These are phyloP conservation scores for Rhopalosiphum padi DNA, from an alignment of 1,140 invertebrate genomes.

Conservation along the genomic window DNA sequence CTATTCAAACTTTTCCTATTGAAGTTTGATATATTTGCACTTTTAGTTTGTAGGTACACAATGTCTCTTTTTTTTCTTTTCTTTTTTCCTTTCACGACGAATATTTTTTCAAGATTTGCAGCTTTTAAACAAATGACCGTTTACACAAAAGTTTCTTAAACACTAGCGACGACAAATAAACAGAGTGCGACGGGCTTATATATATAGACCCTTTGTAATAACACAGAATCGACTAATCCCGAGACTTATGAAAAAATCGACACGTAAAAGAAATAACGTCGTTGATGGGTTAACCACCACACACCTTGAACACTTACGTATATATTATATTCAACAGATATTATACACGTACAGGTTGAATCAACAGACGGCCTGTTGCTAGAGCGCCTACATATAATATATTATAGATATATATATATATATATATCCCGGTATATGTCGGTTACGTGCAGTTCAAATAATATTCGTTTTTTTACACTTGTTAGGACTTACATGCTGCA, in stretches of 20 bases:
- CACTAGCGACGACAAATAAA: background rate
- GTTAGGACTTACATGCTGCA: background rate
- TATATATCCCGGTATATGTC: background rate
- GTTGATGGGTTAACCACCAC: background rate
- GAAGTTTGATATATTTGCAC: constrained; percentile 27
- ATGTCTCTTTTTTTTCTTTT: background rate
- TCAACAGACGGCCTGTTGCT: constrained; percentile 10
- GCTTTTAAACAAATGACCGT: constrained; percentile 35
- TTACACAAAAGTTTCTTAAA: background rate
- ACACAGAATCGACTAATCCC: background rate
- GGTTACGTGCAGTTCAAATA: background rate
- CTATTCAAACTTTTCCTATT: constrained; percentile 42
- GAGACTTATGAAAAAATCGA: background rate
- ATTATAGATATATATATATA: too few species aligned
- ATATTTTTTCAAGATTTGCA: constrained; percentile 32
- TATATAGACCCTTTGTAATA: background rate
- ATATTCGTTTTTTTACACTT: constrained; percentile 16
- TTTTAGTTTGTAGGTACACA: background rate
- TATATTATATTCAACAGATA: constrained; percentile 6
- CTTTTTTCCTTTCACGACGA: background rate
- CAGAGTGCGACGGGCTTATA: background rate
- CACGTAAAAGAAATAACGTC: background rate
- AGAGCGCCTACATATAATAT: background rate
- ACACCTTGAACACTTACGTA: background rate
- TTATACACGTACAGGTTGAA: background rate